Conservation (phyloP, 2,888 invertebrate species). For the Digitonthophagus gazella region DNA sequence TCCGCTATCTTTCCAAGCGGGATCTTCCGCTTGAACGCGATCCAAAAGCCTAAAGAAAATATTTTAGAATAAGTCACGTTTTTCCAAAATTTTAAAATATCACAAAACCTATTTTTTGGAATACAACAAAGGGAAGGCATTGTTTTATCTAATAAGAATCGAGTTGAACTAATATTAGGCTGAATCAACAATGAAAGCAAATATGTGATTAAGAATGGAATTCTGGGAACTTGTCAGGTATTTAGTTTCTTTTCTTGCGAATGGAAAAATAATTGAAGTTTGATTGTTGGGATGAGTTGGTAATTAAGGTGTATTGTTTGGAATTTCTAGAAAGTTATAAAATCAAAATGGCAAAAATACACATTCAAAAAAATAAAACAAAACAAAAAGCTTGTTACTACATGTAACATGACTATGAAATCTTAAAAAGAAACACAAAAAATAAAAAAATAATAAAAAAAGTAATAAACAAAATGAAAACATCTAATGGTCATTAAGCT, state of each 20-base stretch:
- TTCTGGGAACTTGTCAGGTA: not conserved
- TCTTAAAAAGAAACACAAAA: slow-evolving; percentile 19
- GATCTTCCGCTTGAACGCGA: slow-evolving; percentile 78
- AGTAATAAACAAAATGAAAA: no score
- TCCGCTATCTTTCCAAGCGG: slow-evolving; percentile 89
- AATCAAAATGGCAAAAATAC: slow-evolving; percentile 3
- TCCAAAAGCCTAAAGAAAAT: slow-evolving; percentile 70
- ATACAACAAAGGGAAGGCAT: slow-evolving; percentile 10
- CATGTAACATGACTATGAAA: slow-evolving; percentile 16
- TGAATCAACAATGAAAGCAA: not conserved
- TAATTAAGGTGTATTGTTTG: not conserved
- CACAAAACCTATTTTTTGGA: slow-evolving; percentile 1
- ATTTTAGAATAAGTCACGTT: not conserved
- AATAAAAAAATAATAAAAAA: not conserved
- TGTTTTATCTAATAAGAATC: slow-evolving; percentile 5
- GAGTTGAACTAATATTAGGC: not conserved
- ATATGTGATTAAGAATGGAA: not conserved
- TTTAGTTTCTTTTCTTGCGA: not conserved
- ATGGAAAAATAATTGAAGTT: not conserved
- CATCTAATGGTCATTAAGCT: not conserved
- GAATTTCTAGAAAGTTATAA: not conserved
- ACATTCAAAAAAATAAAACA: not conserved
- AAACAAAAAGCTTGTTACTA: not conserved
- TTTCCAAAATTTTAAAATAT: not conserved
- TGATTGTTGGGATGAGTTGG: not conserved